Base-by-base conservation (phyloP, 2,888 invertebrate species). In the Atethmia centrago region DNA sequence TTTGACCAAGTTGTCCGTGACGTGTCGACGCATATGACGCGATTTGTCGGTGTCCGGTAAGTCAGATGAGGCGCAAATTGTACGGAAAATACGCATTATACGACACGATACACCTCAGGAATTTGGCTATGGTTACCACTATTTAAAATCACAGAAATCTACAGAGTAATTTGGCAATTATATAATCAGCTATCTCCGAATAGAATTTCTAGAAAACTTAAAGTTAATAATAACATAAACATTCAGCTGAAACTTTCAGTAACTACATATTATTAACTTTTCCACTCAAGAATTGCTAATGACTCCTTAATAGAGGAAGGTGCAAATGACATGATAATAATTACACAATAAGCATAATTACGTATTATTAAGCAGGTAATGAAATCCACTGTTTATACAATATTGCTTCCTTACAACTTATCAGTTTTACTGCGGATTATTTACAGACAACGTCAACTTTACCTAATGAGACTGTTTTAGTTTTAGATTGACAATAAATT, bases 11-110 rank as follows among this genome's bases (percentile, higher is more conserved):
- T 36, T 61, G 66, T 77, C 51, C 8, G 31, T 62, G 51, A 40
- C n/a, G 47, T 51, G 56, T 55, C 25, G 51, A 36, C 25, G 61
- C n/a, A 70, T 56, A 73, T 61, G 59, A 59, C 69, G 70, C 28
- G 28, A 83, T 83, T 74, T 64, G 51, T 67, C 42, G 31, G 51
- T 79, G 74, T 66, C 73, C n/a, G 45, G 63, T 55, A 59, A 53
- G 45, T 49, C 16, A 63, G 63, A 67, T 67, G 58, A 73, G 55
- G 42, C 9, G 63, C 66, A 59, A 73, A 83, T 66, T 70, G 58
- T 25, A 31, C 53, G 51, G 65, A 63, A 78, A 80, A 79, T 74
- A 67, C 25, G n/a, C 31, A 25, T 66, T 69, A 62, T 36, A 78
- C 61, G 53, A 47, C 28, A 82, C 31, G 9, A 53, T 63, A 62